A percentile compares a stretch with the other conserved stretches of the same genome.
phyloP scores from a whole-genome alignment of 2,888 invertebrate genomes.

The Phlogophora meticulosa region DNA sequence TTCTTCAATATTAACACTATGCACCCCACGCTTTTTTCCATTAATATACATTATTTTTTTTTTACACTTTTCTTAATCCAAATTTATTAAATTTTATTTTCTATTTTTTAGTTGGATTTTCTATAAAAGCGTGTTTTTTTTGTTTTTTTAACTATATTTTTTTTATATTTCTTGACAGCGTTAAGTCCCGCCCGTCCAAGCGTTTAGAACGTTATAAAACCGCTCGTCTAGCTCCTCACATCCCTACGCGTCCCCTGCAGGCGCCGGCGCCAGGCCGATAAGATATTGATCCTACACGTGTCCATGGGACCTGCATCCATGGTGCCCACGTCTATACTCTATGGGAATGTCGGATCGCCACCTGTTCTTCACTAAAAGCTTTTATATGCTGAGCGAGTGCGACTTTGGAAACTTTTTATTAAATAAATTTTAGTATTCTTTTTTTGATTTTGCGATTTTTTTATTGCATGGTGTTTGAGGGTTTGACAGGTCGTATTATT shows the following conservation, averaged over 20 bases:
- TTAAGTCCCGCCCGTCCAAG: background rate
- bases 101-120: no score
- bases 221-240: constrained; percentile 72
- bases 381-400: constrained; percentile 68
- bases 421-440: background rate
- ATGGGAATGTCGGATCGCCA: constrained; percentile 81
- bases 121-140: no score
- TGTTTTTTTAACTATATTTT: no score
- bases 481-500: constrained; percentile 38
- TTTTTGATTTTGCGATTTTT: constrained; percentile 22
- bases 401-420: constrained; percentile 4
- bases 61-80: no score
- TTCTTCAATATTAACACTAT: no score
- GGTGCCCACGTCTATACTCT: constrained; percentile 67
- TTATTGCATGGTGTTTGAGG: constrained; percentile 19
- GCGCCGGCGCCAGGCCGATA: constrained; percentile 87
- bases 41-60: no score
- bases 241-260: constrained; percentile 73
- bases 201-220: constrained; percentile 21
- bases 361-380: constrained; percentile 85
- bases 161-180: background rate
- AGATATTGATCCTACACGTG: constrained; percentile 87
- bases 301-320: constrained; percentile 69
- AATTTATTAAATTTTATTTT: no score
- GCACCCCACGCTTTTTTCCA: no score